Evolutionary conservation across 92 coral and sea anemone species (phyloP).

Genomic region (Pocillopora meandrina): DNA sequence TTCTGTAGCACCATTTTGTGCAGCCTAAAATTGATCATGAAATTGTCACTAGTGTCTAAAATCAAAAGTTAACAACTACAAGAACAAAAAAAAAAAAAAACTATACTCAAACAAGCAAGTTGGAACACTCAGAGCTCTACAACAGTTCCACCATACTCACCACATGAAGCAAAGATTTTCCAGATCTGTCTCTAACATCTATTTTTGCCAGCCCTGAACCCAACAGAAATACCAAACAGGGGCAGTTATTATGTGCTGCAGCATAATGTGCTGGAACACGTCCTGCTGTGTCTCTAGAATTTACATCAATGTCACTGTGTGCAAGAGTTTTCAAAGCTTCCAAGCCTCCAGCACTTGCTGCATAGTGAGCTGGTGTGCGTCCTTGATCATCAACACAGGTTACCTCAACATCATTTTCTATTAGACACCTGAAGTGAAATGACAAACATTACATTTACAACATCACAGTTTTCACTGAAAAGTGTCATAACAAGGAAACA

Average conservation of each 20-base stretch:
- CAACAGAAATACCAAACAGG: constrained; percentile 77
- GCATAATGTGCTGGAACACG: constrained; percentile 87
- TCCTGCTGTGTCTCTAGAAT: constrained; percentile 75
- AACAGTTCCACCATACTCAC: constrained; percentile 43
- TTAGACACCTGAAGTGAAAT: constrained; percentile 60
- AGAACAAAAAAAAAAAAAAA: neutral
- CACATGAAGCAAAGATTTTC: constrained; percentile 82
- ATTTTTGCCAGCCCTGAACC: constrained; percentile 70
- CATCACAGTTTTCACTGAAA: neutral
- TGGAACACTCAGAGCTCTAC: neutral
- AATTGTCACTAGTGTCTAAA: neutral
- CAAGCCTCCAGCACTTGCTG: constrained; percentile 79
- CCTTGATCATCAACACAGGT: constrained; percentile 73
- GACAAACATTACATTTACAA: too few species aligned
- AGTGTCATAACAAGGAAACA: too few species aligned
- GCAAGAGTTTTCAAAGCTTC: constrained; percentile 84
- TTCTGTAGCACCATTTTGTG: constrained; percentile 86
- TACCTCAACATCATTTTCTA: constrained; percentile 78
- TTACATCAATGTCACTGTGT: constrained; percentile 81
- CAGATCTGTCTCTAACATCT: constrained; percentile 76
- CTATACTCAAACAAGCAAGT: neutral
- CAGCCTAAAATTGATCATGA: constrained; percentile 66
- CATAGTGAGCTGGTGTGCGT: constrained; percentile 87
- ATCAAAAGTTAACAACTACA: neutral
- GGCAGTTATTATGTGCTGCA: constrained; percentile 70